phyloP scores from a whole-genome alignment of 2,888 invertebrate genomes.

The Nezara viridula region DNA sequence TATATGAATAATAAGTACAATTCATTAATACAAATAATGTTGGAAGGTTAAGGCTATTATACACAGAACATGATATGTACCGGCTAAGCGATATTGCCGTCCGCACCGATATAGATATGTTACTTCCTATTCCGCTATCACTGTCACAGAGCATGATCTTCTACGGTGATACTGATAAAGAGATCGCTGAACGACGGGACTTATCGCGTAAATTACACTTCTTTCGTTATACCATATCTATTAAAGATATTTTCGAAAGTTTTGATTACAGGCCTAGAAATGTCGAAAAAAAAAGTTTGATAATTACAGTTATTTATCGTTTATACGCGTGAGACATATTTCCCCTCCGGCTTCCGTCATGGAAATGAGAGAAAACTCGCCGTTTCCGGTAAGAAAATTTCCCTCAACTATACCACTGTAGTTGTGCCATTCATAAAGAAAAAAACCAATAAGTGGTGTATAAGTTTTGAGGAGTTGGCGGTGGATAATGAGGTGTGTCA shows the following conservation, averaged over 20 bases:
- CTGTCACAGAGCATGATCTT: no score
- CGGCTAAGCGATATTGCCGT: no score
- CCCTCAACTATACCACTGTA: background rate
- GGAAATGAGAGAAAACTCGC: conserved; percentile 1
- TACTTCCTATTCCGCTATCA: no score
- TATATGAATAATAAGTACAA: no score
- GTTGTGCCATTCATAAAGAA: conserved; percentile 7
- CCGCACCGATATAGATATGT: no score
- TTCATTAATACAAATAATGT: no score
- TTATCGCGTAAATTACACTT: no score
- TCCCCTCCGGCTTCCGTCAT: background rate
- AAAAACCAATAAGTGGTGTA: background rate
- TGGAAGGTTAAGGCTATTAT: no score
- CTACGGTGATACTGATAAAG: no score
- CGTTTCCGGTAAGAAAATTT: conserved; percentile 5
- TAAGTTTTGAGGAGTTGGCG: background rate
- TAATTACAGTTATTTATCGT: background rate
- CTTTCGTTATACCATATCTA: background rate
- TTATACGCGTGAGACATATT: background rate
- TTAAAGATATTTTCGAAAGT: background rate
- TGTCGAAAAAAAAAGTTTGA: background rate
- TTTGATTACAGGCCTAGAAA: background rate
- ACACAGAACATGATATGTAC: no score
- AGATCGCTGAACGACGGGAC: no score
- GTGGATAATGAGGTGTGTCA: background rate